Percentiles rank a stretch among this genome's conserved stretches.
Evolutionary conservation across 2,113 vertebrate species (phyloP).

Genomic region (Bufo gargarizans): DNA sequence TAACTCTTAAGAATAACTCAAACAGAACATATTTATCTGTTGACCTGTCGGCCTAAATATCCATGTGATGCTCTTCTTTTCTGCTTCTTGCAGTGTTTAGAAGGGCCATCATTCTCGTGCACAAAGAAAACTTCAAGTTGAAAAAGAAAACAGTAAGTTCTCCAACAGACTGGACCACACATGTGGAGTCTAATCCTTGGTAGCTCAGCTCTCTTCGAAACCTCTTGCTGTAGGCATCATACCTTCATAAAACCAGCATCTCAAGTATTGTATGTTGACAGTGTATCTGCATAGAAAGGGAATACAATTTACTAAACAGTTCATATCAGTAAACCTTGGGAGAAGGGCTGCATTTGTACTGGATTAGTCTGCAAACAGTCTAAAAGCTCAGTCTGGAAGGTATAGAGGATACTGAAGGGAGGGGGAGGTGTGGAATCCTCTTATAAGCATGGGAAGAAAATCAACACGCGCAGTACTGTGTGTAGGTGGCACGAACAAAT

Average conservation of each 20-base stretch:
- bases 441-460: slow-evolving; percentile 3
- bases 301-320: not conserved
- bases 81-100: slow-evolving; percentile 84
- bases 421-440: not conserved
- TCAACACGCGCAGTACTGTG: slow-evolving; percentile 27
- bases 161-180: not conserved
- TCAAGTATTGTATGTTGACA: not conserved
- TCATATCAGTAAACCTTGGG: not conserved
- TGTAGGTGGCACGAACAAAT: slow-evolving; percentile 30
- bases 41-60: not conserved
- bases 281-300: not conserved
- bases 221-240: not conserved
- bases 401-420: not conserved
- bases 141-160: slow-evolving; percentile 92
- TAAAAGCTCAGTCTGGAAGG: not conserved
- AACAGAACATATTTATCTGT: not conserved
- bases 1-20: not conserved
- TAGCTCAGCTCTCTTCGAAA: not conserved
- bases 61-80: not conserved
- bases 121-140: slow-evolving; percentile 91
- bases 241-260: not conserved
- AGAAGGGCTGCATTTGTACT: not conserved
- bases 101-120: slow-evolving; percentile 94
- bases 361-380: not conserved
- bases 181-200: too few species aligned